Percentiles rank a stretch among this genome's conserved stretches.
Conservation (phyloP, 2,797 vertebrate species). For the Natrix natrix region DNA sequence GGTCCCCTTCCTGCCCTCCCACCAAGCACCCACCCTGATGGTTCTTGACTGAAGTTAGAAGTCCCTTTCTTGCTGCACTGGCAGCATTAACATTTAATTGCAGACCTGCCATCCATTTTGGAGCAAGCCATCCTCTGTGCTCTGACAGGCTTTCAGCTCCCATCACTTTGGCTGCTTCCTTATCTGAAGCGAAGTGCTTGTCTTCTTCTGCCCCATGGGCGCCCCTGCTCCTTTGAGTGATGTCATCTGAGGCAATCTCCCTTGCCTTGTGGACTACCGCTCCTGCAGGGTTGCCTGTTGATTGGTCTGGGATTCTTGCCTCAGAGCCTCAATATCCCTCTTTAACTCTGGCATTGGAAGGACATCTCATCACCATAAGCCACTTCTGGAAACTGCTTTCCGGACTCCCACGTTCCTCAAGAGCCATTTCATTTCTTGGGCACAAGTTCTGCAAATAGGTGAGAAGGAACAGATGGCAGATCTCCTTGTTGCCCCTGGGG, state of each 20-base stretch:
- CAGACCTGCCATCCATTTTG: background rate
- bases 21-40: background rate
- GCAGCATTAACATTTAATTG: background rate
- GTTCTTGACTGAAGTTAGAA: background rate
- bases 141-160: background rate
- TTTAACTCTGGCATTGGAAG: background rate
- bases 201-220: background rate
- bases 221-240: constrained; percentile 9
- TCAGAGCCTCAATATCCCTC: background rate
- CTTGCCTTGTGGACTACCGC: background rate
- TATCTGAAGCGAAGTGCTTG: background rate
- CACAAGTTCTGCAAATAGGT: background rate
- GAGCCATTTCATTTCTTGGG: background rate
- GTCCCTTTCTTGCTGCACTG: constrained; percentile 17
- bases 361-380: constrained; percentile 9
- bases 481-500: background rate
- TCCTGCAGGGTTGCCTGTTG: background rate
- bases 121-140: background rate
- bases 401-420: background rate
- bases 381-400: constrained; percentile 17
- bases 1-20: background rate
- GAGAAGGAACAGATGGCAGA: background rate
- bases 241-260: constrained; percentile 35
- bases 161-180: background rate
- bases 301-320: background rate